Evolutionary conservation across 2,797 vertebrate species (phyloP).

Genomic region (Anniella stebbinsi): DNA sequence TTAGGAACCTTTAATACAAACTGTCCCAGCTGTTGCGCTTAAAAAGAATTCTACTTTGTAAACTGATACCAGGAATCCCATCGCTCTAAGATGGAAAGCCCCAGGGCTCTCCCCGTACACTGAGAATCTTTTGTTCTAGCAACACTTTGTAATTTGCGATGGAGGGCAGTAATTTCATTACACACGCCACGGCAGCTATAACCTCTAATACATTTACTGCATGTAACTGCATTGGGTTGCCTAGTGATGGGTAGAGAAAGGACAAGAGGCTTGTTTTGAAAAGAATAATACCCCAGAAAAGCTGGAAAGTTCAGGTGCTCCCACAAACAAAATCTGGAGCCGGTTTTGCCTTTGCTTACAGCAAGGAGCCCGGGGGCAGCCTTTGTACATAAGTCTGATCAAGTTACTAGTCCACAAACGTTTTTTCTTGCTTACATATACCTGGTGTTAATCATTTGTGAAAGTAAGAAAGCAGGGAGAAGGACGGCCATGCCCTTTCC

Average conservation of each 20-base stretch:
- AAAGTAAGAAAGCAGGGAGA: background rate
- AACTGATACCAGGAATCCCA: constrained; percentile 60
- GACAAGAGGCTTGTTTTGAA: constrained; percentile 46
- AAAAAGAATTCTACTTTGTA: constrained; percentile 19
- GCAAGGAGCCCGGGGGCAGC: background rate
- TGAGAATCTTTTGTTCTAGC: constrained; percentile 47
- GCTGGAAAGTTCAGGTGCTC: background rate
- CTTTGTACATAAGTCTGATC: background rate
- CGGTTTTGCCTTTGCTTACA: background rate
- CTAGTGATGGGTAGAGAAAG: constrained; percentile 38
- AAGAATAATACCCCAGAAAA: constrained; percentile 2
- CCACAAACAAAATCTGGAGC: background rate
- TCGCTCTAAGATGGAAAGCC: constrained; percentile 33
- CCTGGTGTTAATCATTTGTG: background rate
- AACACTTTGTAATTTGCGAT: constrained; percentile 53
- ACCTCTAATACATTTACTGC: constrained; percentile 57
- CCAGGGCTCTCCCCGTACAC: background rate
- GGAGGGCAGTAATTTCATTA: constrained; percentile 61
- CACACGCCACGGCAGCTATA: constrained; percentile 24
- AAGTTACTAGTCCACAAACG: background rate
- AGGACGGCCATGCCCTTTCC: background rate
- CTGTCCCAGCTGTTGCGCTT: constrained; percentile 47
- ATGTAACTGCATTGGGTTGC: constrained; percentile 48
- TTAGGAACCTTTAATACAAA: constrained; percentile 25
- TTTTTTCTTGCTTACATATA: background rate